Evolutionary conservation across 2,888 invertebrate species (phyloP), one percentile per base, ranked within the genome.

Genomic region (Pteria penguin): DNA sequence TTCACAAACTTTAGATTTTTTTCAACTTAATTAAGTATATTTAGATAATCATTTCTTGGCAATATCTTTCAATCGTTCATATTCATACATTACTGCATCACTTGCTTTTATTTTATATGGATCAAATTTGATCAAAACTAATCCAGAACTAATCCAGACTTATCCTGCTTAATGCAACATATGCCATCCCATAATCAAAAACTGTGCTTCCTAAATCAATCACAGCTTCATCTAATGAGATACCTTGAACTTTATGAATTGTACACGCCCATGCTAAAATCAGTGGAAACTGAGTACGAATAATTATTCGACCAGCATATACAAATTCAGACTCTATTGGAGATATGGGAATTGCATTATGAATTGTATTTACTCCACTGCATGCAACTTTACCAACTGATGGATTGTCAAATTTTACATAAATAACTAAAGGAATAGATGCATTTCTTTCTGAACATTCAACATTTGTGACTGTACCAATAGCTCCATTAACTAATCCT

Each of bases 401-500:
- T 22, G 52, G 24, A 62, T 67, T 55, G 3, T 67, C 55, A 55
- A 67, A 67, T 31, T 55, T 27, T 31, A 67, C 55, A 55, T 54
- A 22, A 8, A 67, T 74, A 52, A n/a, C n/a, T n/a, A n/a, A n/a
- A n/a, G n/a, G n/a, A n/a, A 33, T 68, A 31, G 27, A 79, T 65
- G 14, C 29, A n/a, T 31, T 55, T 22, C n/a, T 27, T n/a, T 22
- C 45, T 5, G 22, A 31, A 31, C 31, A 29, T 2, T 55, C 55
- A 11, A 67, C 32, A 72, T 27, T 8, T 55, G 55, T 55, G 18
- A 78, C 67, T 63, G 68, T 52, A 5, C 78, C 78, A 36, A 75
- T 66, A 2, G 75, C 78, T 4, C 78, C 78, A 72, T 78, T 78
- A 14, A 78, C 72, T 26, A 78, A 60, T 24, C 78, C 78, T 29